Base-by-base conservation (phyloP, 2,888 invertebrate genomes). In the Cheilosia soror region DNA sequence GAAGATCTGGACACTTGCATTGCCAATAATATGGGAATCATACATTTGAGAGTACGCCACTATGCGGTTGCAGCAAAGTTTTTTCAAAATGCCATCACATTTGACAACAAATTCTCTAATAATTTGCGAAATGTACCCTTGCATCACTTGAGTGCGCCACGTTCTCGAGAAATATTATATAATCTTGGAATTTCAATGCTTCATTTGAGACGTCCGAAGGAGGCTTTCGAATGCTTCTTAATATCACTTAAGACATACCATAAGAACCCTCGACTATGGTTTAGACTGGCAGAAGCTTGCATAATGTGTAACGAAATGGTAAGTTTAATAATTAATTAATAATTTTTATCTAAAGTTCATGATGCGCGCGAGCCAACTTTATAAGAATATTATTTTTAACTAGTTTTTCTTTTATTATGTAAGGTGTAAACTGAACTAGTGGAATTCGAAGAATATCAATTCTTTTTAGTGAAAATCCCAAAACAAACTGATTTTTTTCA, bases 231-330 rank as follows among this genome's bases (percentile, higher is more conserved):
- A 90, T 98, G 97, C 91, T 94, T 98, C 53, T 95, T 97, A 13
- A 96, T 97, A 91, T 97, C 97, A 2, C 95, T 97, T 0, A 95
- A 97, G 87, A 95, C 96, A 77, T 97, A 96, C 89, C 97, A 97
- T 84, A 96, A 96, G 88, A 98, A 98, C 92, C 96, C 98, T 4
- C 94, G 97, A 73, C 94, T 99, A 49, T 99, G 99, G 98, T 93
- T 98, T 76, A 94, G 98, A 88, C 93, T 99, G 89, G 98, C 98
- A 0, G 99, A 99, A 92, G 98, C 98, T 90, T 98, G 98, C 91
- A 96, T 98, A 55, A 95, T 93, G 92, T 91, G 92, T n/a, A 92
- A 93, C 87, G 94, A 94, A 90, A 91, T 92, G 89, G 93, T 93
- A 89, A 89, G 89, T 73, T 5, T 47, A 42, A 5, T 9, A 49